Conservation (phyloP, 2,888 invertebrate genomes). For the Andrena dorsata region DNA sequence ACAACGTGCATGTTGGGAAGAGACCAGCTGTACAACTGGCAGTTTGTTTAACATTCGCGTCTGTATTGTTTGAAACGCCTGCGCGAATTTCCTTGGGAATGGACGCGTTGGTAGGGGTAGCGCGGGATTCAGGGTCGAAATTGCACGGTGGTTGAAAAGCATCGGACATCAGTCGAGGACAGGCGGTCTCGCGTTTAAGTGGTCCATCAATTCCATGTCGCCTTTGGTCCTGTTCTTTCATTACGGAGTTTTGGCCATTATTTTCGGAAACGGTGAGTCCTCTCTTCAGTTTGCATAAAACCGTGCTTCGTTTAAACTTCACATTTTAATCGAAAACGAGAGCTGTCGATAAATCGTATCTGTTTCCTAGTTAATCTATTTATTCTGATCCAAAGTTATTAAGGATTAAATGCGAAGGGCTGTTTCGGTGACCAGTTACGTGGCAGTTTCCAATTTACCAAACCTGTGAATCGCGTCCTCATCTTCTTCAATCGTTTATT, state of each 20-base stretch:
- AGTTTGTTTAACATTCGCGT: slow-evolving; percentile 46
- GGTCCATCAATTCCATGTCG: slow-evolving; percentile 72
- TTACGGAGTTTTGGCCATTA: slow-evolving; percentile 68
- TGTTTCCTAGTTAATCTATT: not conserved
- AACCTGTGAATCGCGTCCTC: too few relatives aligned
- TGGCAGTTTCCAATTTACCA: too few relatives aligned
- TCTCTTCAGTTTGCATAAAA: not conserved
- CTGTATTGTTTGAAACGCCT: slow-evolving; percentile 70
- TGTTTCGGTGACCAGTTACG: too few relatives aligned
- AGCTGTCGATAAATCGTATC: not conserved
- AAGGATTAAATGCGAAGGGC: too few relatives aligned
- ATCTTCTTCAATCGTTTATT: too few relatives aligned
- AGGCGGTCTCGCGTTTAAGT: slow-evolving; percentile 68
- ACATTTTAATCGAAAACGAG: not conserved
- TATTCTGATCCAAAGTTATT: too few relatives aligned
- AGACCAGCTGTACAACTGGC: slow-evolving; percentile 14
- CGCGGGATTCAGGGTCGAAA: slow-evolving; percentile 76
- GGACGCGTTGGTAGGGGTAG: slow-evolving; percentile 64
- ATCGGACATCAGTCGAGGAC: slow-evolving; percentile 69
- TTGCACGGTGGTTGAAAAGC: slow-evolving; percentile 72
- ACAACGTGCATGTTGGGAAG: not conserved
- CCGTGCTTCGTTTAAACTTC: not conserved
- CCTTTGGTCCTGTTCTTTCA: slow-evolving; percentile 61
- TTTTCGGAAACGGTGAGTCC: slow-evolving; percentile 67
- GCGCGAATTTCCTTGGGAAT: slow-evolving; percentile 70